Percentiles rank a stretch among this genome's conserved stretches.
phyloP scores from a whole-genome alignment of 2,888 invertebrate genomes.

The Agrotis segetum region DNA sequence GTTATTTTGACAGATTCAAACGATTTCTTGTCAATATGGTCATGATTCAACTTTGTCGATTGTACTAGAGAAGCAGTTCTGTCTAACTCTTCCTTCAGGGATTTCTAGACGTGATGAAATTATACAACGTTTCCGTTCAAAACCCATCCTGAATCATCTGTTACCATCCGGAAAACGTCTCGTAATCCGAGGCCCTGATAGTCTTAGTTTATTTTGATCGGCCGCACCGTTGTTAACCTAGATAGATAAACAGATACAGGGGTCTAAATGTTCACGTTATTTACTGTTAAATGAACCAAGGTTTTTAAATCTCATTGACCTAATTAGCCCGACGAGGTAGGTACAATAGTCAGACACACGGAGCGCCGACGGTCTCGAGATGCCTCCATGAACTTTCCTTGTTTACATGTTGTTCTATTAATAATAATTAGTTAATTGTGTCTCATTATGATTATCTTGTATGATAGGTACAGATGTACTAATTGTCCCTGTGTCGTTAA shows the following conservation, averaged over 20 bases:
- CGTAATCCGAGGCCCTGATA: constrained; percentile 32
- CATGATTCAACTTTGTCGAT: no score
- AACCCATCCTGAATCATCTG: constrained; percentile 6
- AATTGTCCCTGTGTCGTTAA: background rate
- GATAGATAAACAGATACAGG: constrained; percentile 81
- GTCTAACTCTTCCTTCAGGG: no score
- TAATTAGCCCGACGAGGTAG: constrained; percentile 67
- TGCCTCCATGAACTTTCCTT: constrained; percentile 39
- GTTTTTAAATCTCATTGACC: constrained; percentile 84
- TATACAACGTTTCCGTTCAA: background rate
- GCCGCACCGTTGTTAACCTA: constrained; percentile 77
- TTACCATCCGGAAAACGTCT: constrained; percentile 63
- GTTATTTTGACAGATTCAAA: no score
- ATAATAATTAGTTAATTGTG: constrained; percentile 36
- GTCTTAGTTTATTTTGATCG: constrained; percentile 47
- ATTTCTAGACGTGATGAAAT: no score
- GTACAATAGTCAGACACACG: constrained; percentile 20
- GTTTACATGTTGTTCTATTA: constrained; percentile 27
- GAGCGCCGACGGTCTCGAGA: background rate
- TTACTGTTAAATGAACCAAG: constrained; percentile 78
- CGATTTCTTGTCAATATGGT: no score
- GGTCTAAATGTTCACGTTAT: constrained; percentile 72
- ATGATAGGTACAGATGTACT: constrained; percentile 9
- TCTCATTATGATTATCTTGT: constrained; percentile 26
- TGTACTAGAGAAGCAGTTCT: no score